Evolutionary conservation across 2,797 vertebrate genomes (phyloP), one percentile per base, ranked within the genome.

Genomic region (Agapornis canus): DNA sequence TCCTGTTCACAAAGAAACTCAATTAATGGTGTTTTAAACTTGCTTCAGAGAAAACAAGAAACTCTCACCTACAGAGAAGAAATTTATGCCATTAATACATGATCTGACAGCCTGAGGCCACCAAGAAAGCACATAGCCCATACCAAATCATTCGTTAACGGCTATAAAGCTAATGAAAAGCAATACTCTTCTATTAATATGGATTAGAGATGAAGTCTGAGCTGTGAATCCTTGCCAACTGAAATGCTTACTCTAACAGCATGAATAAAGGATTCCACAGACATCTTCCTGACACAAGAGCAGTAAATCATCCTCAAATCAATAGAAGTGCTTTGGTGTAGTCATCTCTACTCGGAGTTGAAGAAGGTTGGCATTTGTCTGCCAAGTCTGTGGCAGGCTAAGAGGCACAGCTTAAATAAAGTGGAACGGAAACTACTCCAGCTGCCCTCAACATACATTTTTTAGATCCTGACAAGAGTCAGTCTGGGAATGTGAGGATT

Each of bases 401-500:
- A 93, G 86, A 96, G 68, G 84, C 64, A 51, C 37, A 86, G 51
- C 75, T 95, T 64, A 94, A 89, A 92, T 80, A 93, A 95, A 96
- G 92, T 63, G 92, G 94, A 94, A 95, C 32, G 13, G 94, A 95
- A 96, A 86, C 86, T 89, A 72, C 92, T 92, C 90, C 93, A 96
- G 94, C 94, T 95, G 92, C 90, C 91, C 90, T 57, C 66, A 35
- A 60, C 71, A 70, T 2, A 42, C 73, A 85, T 95, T 93, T 89
- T 79, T 95, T 49, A 92, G 89, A 93, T 64, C 80, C 86, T 93
- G 93, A 94, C 90, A 91, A 93, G 88, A 95, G 69, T 76, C 93
- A 95, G 94, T 95, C 94, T 95, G 92, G 88, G 94, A 95, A 97
- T 92, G 90, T 54, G 59, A 92, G 77, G 85, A 90, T 94, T 90